Conservation (phyloP, 1,140 invertebrate species). For the Zaprionus taronus region DNA sequence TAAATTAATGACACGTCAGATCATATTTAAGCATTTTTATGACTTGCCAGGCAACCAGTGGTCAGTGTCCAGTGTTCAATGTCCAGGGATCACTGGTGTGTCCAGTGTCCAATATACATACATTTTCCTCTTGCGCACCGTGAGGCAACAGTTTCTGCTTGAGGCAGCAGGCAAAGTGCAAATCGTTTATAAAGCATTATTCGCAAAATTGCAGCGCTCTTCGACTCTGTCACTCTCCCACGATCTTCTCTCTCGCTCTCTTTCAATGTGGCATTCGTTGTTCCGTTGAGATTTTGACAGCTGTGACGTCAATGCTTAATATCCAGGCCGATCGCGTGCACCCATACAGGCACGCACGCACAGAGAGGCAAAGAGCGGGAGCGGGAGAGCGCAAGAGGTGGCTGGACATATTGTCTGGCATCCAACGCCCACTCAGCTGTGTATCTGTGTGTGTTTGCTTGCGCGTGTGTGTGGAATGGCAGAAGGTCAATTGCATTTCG, state of each 20-base stretch:
- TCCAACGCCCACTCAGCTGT: constrained; percentile 51
- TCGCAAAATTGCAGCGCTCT: constrained; percentile 29
- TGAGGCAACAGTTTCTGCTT: constrained; percentile 29
- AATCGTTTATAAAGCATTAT: constrained; percentile 43
- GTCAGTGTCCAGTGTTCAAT: not conserved
- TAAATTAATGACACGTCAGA: constrained; percentile 82
- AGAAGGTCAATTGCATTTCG: constrained; percentile 79
- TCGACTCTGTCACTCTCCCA: not conserved
- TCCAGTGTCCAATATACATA: constrained; percentile 4
- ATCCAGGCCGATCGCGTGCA: constrained; percentile 66
- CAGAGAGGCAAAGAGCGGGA: not conserved
- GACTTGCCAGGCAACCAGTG: constrained; percentile 26
- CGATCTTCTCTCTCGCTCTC: constrained; percentile 1
- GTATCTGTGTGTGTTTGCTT: constrained; percentile 2
- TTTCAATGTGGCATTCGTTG: not conserved
- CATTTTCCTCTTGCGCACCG: not conserved
- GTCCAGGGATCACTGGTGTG: not conserved
- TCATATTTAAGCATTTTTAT: constrained; percentile 83
- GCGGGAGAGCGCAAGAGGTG: constrained; percentile 1
- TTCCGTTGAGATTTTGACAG: constrained; percentile 21
- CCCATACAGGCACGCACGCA: constrained; percentile 36
- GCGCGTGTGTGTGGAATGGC: constrained; percentile 41
- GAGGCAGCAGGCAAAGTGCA: constrained; percentile 25
- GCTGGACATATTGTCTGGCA: constrained; percentile 65
- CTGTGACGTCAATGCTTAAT: constrained; percentile 72